Percentiles rank a stretch among this genome's conserved stretches.
Evolutionary conservation across 37 sponge, comb jelly and placozoan species (phyloP).

Genomic region (Bolinopsis microptera): DNA sequence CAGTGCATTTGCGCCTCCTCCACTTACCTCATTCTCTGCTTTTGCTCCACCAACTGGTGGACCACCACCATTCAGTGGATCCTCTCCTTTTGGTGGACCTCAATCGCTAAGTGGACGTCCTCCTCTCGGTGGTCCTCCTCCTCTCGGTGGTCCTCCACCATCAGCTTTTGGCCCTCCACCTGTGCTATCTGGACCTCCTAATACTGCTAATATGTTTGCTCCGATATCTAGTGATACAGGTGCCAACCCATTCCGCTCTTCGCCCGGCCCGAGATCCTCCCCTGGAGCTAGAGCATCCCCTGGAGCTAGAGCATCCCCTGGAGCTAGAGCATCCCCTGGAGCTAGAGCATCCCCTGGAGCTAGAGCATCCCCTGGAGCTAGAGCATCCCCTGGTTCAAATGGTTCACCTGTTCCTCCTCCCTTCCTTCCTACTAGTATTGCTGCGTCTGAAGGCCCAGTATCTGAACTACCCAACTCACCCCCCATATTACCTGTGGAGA

Average conservation of each 20-base stretch:
- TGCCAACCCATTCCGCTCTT: neutral
- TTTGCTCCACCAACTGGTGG: neutral
- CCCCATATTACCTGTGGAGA: constrained; percentile 29
- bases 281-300: neutral
- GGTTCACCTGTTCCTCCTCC: neutral
- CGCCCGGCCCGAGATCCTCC: neutral
- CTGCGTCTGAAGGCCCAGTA: neutral
- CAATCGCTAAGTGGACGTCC: neutral
- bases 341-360: neutral
- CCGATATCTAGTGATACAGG: neutral
- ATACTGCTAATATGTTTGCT: neutral
- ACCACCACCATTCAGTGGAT: neutral
- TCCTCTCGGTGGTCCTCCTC: neutral
- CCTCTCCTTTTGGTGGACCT: constrained; percentile 5
- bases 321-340: neutral
- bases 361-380: neutral
- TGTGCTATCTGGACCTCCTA: neutral
- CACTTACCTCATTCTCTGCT: neutral
- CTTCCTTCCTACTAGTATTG: neutral
- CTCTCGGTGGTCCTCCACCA: neutral
- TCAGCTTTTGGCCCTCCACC: neutral
- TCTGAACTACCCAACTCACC: constrained; percentile 44
- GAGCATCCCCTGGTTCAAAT: too few species aligned
- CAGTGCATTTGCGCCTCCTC: neutral
- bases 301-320: neutral